Evolutionary conservation across 2,797 vertebrate species (phyloP), one percentile per base, ranked within the genome.

Genomic region (Masticophis lateralis): DNA sequence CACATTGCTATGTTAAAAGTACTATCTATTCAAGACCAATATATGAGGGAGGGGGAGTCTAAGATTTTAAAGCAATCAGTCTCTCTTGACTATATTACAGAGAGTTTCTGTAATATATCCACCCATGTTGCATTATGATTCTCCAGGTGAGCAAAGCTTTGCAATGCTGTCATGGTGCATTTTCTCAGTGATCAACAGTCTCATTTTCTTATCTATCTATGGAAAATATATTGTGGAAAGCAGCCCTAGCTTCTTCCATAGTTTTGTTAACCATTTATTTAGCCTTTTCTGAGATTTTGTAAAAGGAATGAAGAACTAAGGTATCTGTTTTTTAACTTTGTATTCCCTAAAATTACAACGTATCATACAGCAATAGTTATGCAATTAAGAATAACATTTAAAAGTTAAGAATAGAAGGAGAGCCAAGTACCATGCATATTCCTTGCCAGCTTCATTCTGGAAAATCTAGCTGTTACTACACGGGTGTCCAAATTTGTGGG

Each of bases 381-480:
- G 28, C 20, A 92, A 83, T 91, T 2, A 28, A 18, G 28, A 28
- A 13, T 32, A 37, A 3, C 11, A 47, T 60, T 55, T 88, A 37
- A 88, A 89, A 91, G 79, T 89, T 90, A 96, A 95, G 56, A 0
- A 7, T 90, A 37, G 57, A 94, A 56, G 4, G 1, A 2, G 74
- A 92, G 94, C 91, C 94, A 94, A 95, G 43, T 27, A 59, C 94
- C 94, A 88, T 92, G 66, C 2, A 1, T 88, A 94, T 95, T 96
- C 95, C 95, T 95, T 96, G 95, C 96, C 95, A 95, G 90, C 89
- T 92, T 96, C 60, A 1, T 97, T 95, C 97, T 96, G 97, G 97
- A 96, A 98, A 98, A 94, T 86, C 89, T 95, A 93, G 93, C 83
- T 51, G 0, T 94, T 1, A 0, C 92, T 94, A 93, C 2, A 0